Evolutionary conservation across 1,140 invertebrate genomes (phyloP).

Genomic region (Anoplolepis gracilipes): DNA sequence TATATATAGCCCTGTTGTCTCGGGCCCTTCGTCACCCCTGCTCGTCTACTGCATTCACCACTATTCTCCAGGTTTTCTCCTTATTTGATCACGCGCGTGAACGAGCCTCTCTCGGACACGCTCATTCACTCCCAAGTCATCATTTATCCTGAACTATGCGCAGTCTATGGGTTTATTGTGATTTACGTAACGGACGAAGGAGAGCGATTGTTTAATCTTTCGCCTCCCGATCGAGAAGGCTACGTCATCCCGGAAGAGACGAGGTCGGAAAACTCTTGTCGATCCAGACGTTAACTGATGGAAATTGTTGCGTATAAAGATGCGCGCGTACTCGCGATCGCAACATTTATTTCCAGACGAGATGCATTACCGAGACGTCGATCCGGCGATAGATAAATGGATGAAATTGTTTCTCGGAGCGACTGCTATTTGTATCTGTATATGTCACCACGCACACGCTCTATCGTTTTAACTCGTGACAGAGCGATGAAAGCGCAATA

Average conservation of each 20-base stretch:
- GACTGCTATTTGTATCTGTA: conserved; percentile 54
- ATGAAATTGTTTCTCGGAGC: conserved; percentile 49
- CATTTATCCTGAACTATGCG: conserved; percentile 47
- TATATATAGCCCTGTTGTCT: conserved; percentile 51
- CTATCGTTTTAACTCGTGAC: conserved; percentile 6
- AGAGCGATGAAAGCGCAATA: neutral
- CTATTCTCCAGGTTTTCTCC: neutral
- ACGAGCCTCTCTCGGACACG: neutral
- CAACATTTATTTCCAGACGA: conserved; percentile 49
- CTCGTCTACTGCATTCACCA: neutral
- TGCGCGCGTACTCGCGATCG: conserved; percentile 22
- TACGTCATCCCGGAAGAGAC: conserved; percentile 7
- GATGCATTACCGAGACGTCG: conserved; percentile 49
- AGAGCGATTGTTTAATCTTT: conserved; percentile 60
- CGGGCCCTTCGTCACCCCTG: conserved; percentile 24
- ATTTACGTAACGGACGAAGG: conserved; percentile 59
- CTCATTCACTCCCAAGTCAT: conserved; percentile 6
- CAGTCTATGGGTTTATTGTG: conserved; percentile 62
- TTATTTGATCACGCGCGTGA: conserved; percentile 14
- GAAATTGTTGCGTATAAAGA: conserved; percentile 41
- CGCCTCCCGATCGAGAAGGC: neutral
- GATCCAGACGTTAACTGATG: conserved; percentile 38
- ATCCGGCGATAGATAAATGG: conserved; percentile 41
- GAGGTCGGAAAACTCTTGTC: neutral
- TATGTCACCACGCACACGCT: neutral